Conservation (phyloP, 2,888 invertebrate genomes). For the Apamea monoglypha region DNA sequence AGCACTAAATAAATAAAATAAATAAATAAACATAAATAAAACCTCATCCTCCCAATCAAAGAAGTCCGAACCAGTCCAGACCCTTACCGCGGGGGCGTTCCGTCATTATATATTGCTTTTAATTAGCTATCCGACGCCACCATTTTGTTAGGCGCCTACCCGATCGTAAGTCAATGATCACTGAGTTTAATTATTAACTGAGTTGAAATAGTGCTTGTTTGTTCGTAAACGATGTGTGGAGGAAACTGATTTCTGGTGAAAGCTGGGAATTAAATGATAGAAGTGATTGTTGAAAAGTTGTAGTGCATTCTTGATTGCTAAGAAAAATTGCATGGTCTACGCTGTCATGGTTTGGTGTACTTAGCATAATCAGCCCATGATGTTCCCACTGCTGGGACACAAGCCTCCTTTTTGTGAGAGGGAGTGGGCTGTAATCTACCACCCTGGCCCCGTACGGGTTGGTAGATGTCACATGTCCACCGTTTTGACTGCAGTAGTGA, state of each 20-base stretch:
- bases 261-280: conserved; percentile 36
- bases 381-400: too few relatives aligned
- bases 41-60: conserved; percentile 7
- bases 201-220: conserved; percentile 49
- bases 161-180: conserved; percentile 60
- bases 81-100: conserved; percentile 64
- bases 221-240: conserved; percentile 45
- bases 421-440: background rate
- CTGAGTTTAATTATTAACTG: conserved; percentile 68
- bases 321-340: too few relatives aligned
- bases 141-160: conserved; percentile 63
- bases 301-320: background rate
- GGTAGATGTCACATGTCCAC: background rate
- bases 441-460: background rate
- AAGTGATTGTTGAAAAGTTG: background rate
- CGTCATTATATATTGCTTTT: conserved; percentile 76
- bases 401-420: too few relatives aligned
- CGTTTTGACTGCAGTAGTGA: too few relatives aligned
- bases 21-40: background rate
- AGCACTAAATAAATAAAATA: too few relatives aligned
- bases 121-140: conserved; percentile 76
- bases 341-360: too few relatives aligned
- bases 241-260: conserved; percentile 44
- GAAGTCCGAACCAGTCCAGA: conserved; percentile 32
- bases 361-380: too few relatives aligned